Evolutionary conservation across 2,113 vertebrate species (phyloP).

Genomic region (Micronycteris hirsuta): DNA sequence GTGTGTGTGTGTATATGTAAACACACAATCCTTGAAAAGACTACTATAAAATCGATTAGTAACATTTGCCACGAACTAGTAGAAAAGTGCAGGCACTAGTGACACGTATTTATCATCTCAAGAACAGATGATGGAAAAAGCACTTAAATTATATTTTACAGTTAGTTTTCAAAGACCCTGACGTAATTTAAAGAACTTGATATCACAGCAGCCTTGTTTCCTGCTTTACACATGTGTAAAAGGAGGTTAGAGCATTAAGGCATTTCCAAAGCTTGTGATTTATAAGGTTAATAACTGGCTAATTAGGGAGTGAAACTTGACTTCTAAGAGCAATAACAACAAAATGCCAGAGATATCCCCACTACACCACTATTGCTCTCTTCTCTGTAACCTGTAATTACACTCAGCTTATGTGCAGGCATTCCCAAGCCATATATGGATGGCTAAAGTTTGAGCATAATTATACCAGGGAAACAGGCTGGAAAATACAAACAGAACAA

Average conservation of each 20-base stretch:
- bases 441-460: not conserved
- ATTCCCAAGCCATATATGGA: not conserved
- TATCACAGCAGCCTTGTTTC: not conserved
- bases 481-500: not conserved
- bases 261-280: not conserved
- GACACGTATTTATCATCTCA: not conserved
- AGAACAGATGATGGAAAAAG: not conserved
- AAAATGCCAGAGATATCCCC: not conserved
- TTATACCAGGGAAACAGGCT: not conserved
- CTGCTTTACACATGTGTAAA: not conserved
- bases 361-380: not conserved
- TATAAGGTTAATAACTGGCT: not conserved
- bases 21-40: not conserved
- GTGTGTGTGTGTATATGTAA: not conserved
- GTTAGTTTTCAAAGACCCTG: not conserved
- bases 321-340: not conserved
- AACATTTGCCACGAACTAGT: not conserved
- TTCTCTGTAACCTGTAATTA: not conserved
- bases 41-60: not conserved
- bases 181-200: not conserved
- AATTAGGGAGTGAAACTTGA: not conserved
- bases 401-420: not conserved
- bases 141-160: not conserved
- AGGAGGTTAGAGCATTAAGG: not conserved
- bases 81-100: not conserved